Conservation (phyloP, 2,888 invertebrate species). For the Platycnemis pennipes region DNA sequence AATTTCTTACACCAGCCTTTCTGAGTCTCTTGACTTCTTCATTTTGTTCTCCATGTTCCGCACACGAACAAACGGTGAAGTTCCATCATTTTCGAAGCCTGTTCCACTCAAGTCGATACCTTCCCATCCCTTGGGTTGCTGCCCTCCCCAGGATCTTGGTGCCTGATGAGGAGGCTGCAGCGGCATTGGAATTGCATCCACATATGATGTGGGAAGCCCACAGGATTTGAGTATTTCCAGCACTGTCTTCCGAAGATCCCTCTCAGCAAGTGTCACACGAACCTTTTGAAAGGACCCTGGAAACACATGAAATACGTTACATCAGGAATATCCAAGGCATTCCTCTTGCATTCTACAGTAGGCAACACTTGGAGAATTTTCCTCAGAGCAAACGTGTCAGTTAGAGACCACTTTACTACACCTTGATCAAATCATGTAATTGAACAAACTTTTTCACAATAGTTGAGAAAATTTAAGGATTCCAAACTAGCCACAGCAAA, state of each 20-base stretch:
- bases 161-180: slow-evolving; percentile 69
- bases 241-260: slow-evolving; percentile 87
- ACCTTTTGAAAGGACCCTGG: slow-evolving; percentile 87
- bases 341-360: too few relatives aligned
- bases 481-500: too few relatives aligned
- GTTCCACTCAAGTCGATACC: slow-evolving; percentile 37
- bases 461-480: too few relatives aligned
- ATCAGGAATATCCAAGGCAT: too few relatives aligned
- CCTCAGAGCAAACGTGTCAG: too few relatives aligned
- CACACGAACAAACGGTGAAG: slow-evolving; percentile 79
- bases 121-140: not conserved
- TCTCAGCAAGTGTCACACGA: slow-evolving; percentile 86
- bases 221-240: slow-evolving; percentile 89
- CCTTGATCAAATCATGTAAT: too few relatives aligned
- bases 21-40: slow-evolving; percentile 77
- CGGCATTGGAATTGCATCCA: slow-evolving; percentile 85
- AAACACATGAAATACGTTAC: slow-evolving; percentile 75
- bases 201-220: slow-evolving; percentile 91
- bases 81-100: slow-evolving; percentile 44
- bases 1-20: slow-evolving; percentile 75
- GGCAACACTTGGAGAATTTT: too few relatives aligned
- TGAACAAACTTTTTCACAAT: too few relatives aligned
- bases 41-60: slow-evolving; percentile 80
- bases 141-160: not conserved
- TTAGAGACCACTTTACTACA: too few relatives aligned